Percentiles rank a stretch among this genome's conserved stretches.
Evolutionary conservation across 1,140 invertebrate species (phyloP).

Genomic region (Drosophila willistoni): DNA sequence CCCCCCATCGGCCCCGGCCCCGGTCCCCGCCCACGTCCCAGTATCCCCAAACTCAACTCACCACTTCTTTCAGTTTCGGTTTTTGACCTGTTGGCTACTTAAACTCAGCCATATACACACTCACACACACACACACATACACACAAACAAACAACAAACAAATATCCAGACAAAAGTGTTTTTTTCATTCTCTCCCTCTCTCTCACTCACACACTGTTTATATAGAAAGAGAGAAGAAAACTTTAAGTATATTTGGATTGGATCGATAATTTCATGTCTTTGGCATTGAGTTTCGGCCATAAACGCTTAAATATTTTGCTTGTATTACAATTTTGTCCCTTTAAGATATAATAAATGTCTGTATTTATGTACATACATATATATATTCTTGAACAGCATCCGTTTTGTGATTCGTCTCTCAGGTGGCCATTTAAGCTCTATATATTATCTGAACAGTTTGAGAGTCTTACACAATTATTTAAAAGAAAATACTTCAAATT

Average conservation of each 20-base stretch:
- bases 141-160: constrained; percentile 1
- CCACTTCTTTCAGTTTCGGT: not conserved
- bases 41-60: too few relatives aligned
- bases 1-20: not conserved
- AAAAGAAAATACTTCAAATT: too few relatives aligned
- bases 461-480: too few relatives aligned
- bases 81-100: constrained; percentile 13
- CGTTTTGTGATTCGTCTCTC: too few relatives aligned
- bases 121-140: constrained; percentile 12
- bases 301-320: too few relatives aligned
- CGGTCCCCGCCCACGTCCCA: not conserved
- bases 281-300: constrained; percentile 66
- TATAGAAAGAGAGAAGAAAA: not conserved
- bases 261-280: constrained; percentile 8
- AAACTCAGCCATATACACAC: not conserved
- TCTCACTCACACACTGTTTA: not conserved
- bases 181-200: not conserved
- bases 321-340: too few relatives aligned
- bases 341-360: too few relatives aligned
- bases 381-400: too few relatives aligned
- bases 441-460: too few relatives aligned
- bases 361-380: too few relatives aligned
- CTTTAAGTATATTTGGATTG: constrained; percentile 16
- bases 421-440: too few relatives aligned
- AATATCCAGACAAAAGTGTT: not conserved